Conservation (phyloP, 2,113 vertebrate species). For the Tautogolabrus adspersus region DNA sequence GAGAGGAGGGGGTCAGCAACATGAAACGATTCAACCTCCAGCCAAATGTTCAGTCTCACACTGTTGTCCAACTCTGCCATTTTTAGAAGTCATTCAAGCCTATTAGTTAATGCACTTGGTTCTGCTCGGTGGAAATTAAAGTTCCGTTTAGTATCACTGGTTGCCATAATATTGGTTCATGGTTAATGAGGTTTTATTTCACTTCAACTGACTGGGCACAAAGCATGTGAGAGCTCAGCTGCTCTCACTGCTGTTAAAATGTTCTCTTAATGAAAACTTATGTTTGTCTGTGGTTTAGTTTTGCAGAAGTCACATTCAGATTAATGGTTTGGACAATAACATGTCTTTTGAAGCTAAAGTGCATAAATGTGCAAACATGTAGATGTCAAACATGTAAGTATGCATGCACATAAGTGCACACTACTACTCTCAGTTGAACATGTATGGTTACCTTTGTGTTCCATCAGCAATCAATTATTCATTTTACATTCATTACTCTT, state of each 20-base stretch:
- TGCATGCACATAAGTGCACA: background rate
- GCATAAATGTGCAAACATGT: background rate
- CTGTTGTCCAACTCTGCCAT: conserved; percentile 79
- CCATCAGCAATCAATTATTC: background rate
- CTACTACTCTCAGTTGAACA: background rate
- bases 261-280: background rate
- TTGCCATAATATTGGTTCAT: conserved; percentile 13
- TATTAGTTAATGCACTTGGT: conserved; percentile 61
- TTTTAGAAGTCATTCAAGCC: conserved; percentile 74
- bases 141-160: background rate
- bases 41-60: conserved; percentile 78
- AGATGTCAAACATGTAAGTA: background rate
- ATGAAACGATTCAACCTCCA: conserved; percentile 71
- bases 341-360: background rate
- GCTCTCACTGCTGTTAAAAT: conserved; percentile 27
- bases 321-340: background rate
- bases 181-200: conserved; percentile 8
- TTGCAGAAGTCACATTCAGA: conserved; percentile 21
- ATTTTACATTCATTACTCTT: background rate
- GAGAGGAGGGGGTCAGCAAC: conserved; percentile 61
- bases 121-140: conserved; percentile 48
- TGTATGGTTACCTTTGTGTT: background rate
- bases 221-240: conserved; percentile 5
- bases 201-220: conserved; percentile 17
- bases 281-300: background rate